A percentile compares a stretch with the other conserved stretches of the same genome.
Evolutionary conservation across 2,113 vertebrate genomes (phyloP).

Genomic region (Phaetusa simplex): DNA sequence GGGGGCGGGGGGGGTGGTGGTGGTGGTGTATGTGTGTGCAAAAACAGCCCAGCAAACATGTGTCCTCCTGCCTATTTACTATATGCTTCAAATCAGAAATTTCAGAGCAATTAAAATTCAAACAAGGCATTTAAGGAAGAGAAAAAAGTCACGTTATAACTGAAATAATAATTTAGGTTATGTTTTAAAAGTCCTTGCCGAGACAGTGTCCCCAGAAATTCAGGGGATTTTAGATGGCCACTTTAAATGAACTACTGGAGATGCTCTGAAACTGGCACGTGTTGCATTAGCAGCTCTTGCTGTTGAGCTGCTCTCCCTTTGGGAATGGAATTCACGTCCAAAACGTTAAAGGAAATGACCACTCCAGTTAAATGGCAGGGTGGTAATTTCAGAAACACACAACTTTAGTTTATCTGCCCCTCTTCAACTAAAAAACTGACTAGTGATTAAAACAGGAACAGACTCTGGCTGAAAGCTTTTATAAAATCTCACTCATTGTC

Average conservation of each 20-base stretch:
- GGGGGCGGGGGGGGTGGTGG: too few species aligned
- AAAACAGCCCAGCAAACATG: neutral
- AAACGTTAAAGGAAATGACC: slow-evolving; percentile 14
- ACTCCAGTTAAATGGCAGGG: neutral
- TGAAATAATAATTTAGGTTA: neutral
- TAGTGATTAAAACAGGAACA: neutral
- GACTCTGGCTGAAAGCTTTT: neutral
- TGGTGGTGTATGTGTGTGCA: too few species aligned
- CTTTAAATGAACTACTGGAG: neutral
- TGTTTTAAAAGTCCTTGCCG: neutral
- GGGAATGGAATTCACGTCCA: neutral
- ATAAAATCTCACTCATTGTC: neutral
- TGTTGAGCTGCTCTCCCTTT: neutral
- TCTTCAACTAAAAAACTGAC: neutral
- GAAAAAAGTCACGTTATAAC: neutral
- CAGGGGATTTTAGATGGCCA: neutral
- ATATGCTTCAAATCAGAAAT: neutral
- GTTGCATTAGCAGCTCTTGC: neutral
- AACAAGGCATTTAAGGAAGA: neutral
- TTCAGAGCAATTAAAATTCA: neutral
- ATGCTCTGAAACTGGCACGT: neutral
- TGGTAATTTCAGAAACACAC: neutral
- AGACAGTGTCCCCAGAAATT: neutral
- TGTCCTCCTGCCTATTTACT: neutral
- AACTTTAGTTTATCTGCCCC: neutral